Evolutionary conservation across 2,888 invertebrate species (phyloP), one percentile per base, ranked within the genome.

Genomic region (Caradrina kadenii): DNA sequence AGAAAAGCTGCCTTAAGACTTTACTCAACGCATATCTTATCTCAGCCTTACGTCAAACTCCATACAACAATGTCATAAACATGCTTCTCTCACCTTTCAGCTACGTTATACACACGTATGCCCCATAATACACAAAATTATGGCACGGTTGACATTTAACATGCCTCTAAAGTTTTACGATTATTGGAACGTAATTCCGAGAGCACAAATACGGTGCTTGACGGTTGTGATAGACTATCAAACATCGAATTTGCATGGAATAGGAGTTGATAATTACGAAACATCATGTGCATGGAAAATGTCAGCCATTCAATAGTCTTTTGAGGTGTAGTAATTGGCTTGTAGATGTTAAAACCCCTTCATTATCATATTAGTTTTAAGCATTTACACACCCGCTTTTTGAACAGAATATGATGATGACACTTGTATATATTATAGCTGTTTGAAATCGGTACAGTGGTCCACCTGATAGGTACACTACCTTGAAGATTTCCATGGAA

Each of bases 91-190:
- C 42, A 54, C 67, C 21, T 52, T 56, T 42, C 11, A 21, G 17
- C 39, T 52, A 26, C 35, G 17, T 21, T 66, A 66, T 49, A 35
- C 21, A 35, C 67, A 66, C 53, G 7, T 19, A 22, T 39, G 22
- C 19, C 11, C 17, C 21, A 52, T 45, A 39, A 50, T n/a, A 52
- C 45, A 52, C 22, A 31, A 17, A 35, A 45, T 59, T 63, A 75
- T 60, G 3, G 17, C 55, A 19, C 53, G 21, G 42, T 60, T 80
- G 80, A 60, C 63, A 76, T 76, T 80, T 68, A 56, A 69, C 60
- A 56, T 19, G 45, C 50, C 45, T 49, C 68, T 76, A 61, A 76
- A 80, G 56, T 69, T 60, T 76, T 45, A 80, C 56, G 76, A 80
- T 68, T 63, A 60, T 69, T 53, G 4, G 26, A 39, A 35, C 52